These are phyloP conservation scores for Dipus sagitta DNA, from an alignment of 2,797 vertebrate genomes.

Conservation along the genomic window DNA sequence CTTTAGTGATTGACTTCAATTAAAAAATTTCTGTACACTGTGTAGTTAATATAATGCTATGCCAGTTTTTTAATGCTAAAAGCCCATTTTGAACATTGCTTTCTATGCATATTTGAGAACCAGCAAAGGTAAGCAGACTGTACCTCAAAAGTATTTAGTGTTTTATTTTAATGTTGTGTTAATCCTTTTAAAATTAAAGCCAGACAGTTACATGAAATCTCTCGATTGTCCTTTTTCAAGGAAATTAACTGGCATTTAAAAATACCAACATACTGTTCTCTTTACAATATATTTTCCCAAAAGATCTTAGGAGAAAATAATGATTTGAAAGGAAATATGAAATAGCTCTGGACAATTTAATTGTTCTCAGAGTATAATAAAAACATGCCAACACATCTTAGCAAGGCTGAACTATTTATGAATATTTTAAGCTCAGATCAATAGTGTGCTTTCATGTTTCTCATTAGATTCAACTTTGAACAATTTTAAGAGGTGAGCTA, in stretches of 20 bases:
- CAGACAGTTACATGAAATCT: constrained; percentile 68
- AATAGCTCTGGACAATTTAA: constrained; percentile 69
- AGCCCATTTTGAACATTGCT: constrained; percentile 83
- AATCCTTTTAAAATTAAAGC: constrained; percentile 82
- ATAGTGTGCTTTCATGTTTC: constrained; percentile 51
- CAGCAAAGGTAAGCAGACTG: constrained; percentile 86
- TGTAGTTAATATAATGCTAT: constrained; percentile 87
- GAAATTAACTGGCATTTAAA: constrained; percentile 66
- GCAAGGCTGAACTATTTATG: constrained; percentile 57
- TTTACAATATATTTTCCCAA: constrained; percentile 54
- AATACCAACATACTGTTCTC: constrained; percentile 63
- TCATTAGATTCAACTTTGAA: constrained; percentile 65
- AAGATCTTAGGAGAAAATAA: constrained; percentile 54
- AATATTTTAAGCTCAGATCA: constrained; percentile 63
- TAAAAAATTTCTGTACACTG: constrained; percentile 89
- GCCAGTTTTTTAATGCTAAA: constrained; percentile 86
- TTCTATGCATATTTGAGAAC: constrained; percentile 81
- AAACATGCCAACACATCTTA: neutral
- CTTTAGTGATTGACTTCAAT: constrained; percentile 89
- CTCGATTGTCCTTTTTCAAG: constrained; percentile 68
- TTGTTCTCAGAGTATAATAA: constrained; percentile 62
- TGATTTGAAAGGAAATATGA: constrained; percentile 61
- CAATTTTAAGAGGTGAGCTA: constrained; percentile 68
- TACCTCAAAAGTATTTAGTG: constrained; percentile 88
- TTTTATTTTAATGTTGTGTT: constrained; percentile 71